Conservation (phyloP, 2,797 vertebrate species). For the Lepus townsendii region DNA sequence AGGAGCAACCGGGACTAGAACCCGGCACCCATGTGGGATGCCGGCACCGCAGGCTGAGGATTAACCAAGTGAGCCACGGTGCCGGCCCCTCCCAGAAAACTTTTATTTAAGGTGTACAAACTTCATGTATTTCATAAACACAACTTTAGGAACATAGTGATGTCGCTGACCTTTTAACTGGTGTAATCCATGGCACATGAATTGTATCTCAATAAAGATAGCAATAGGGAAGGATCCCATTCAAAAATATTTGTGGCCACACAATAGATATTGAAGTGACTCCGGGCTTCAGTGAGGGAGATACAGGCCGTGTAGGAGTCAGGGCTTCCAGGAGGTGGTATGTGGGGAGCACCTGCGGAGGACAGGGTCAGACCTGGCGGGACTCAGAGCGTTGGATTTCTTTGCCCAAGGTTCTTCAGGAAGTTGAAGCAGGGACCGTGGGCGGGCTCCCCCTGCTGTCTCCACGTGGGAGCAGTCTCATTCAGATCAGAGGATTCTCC, state of each 20-base stretch:
- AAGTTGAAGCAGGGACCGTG: neutral
- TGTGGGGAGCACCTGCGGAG: neutral
- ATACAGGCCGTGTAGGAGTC: neutral
- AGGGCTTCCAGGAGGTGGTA: neutral
- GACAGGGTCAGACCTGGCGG: neutral
- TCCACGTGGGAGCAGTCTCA: neutral
- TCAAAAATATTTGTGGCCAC: neutral
- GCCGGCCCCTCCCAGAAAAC: too few relatives aligned
- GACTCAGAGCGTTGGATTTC: neutral
- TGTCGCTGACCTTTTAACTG: neutral
- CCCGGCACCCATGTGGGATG: too few relatives aligned
- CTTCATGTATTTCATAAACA: too few relatives aligned
- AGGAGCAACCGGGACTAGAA: too few relatives aligned
- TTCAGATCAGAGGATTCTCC: neutral
- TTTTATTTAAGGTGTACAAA: too few relatives aligned
- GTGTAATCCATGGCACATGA: slow-evolving; percentile 14
- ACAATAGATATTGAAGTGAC: neutral
- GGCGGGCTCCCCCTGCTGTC: neutral
- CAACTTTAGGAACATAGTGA: too few relatives aligned
- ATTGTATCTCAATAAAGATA: slow-evolving; percentile 46
- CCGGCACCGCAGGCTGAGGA: too few relatives aligned
- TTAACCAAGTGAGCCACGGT: too few relatives aligned
- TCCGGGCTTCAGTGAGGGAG: neutral
- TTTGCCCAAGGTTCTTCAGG: neutral
- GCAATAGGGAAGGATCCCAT: neutral